Evolutionary conservation across 2,113 vertebrate genomes (phyloP), one percentile per base, ranked within the genome.

Genomic region (Cyrtonyx montezumae): DNA sequence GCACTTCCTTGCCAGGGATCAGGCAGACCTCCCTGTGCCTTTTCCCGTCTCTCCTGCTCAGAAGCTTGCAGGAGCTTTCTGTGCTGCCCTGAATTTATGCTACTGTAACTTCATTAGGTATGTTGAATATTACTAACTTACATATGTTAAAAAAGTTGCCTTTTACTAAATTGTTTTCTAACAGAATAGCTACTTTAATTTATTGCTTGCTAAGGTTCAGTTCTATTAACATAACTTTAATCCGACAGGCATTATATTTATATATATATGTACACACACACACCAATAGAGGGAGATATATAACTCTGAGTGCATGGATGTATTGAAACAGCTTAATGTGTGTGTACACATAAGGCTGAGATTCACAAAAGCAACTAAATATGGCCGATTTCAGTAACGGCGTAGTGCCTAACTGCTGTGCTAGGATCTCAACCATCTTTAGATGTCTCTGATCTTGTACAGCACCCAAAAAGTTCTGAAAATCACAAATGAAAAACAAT

Each of bases 251-350:
- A 65, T 51, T 53, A 53, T 26, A 16, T 51, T 13, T 49, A 49
- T 1, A 66, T 84, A 1, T 28, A 19, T 15, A 15, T n/a, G 42
- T 71, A 25, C 46, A 65, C 34, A 63, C 16, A 62, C 36, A 40
- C 25, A 63, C 69, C 74, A 58, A 68, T 36, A 88, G 85, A 71
- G 88, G 86, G 88, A 92, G 70, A 63, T 93, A 13, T 45, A 48
- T 49, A 76, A 43, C 77, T 91, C 84, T 80, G 67, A 61, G 42
- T 71, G 12, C 36, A n/a, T n/a, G 37, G 25, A 46, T 48, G n/a
- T 49, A 77, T 36, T 58, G 65, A 92, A 61, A n/a, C 32, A 79
- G 34, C 34, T 34, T 34, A 42, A n/a, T 26, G 43, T 17, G 8
- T 23, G 30, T 58, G 40, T 25, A 36, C 36, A 20, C 36, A 2